These are phyloP conservation scores for Myotis davidii DNA, from an alignment of 2,113 vertebrate species.

Conservation along the genomic window DNA sequence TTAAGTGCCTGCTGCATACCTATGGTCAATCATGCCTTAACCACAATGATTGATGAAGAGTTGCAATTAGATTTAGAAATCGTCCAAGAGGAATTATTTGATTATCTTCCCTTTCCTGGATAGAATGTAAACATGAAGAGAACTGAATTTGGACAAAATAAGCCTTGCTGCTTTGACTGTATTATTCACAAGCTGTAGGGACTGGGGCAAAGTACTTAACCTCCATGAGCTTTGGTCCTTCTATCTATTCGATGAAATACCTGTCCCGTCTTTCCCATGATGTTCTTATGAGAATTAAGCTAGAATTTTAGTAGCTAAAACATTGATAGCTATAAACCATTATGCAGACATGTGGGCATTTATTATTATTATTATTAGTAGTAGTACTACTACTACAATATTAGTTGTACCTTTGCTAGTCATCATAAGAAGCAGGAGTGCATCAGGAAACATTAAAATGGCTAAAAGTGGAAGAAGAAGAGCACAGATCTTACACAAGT, in stretches of 20 bases:
- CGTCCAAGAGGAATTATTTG: not conserved
- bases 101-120: not conserved
- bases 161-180: not conserved
- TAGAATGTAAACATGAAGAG: slow-evolving; percentile 12
- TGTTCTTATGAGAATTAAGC: slow-evolving; percentile 8
- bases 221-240: not conserved
- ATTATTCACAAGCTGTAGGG: not conserved
- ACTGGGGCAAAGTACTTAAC: not conserved
- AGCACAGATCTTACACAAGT: not conserved
- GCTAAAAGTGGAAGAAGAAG: not conserved
- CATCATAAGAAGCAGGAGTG: not conserved
- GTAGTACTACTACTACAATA: not conserved
- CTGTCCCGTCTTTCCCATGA: not conserved
- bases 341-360: not conserved
- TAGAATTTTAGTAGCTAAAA: not conserved
- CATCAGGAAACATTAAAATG: not conserved
- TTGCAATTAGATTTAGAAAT: slow-evolving; percentile 3
- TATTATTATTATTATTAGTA: not conserved
- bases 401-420: not conserved
- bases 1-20: not conserved
- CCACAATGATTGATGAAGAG: not conserved
- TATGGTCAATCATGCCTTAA: not conserved
- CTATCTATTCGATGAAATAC: not conserved
- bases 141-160: not conserved
- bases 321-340: slow-evolving; percentile 30